Conservation (phyloP, 2,888 invertebrate genomes). For the Diogma glabrata region DNA sequence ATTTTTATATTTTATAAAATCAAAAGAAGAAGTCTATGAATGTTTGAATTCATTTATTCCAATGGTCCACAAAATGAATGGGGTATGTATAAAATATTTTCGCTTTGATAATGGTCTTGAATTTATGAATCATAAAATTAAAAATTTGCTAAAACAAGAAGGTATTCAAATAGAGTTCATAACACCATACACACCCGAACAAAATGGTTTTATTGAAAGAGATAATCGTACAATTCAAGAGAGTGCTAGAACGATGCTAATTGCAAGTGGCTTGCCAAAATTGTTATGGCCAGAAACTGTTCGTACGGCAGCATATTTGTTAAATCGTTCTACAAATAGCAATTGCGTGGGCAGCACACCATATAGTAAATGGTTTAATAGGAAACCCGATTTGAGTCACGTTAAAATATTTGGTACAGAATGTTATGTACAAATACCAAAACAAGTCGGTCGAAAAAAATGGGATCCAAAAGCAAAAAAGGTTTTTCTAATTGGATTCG, state of each 20-base stretch:
- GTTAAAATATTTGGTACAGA: too few relatives aligned
- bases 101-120: slow-evolving; percentile 13
- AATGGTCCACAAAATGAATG: not conserved
- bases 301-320: too few relatives aligned
- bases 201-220: slow-evolving; percentile 23
- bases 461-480: too few relatives aligned
- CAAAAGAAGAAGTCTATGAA: not conserved
- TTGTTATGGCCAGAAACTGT: too few relatives aligned
- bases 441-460: too few relatives aligned
- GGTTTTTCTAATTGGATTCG: too few relatives aligned
- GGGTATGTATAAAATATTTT: not conserved
- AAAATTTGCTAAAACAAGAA: not conserved
- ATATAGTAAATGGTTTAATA: too few relatives aligned
- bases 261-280: too few relatives aligned
- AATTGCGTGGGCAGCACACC: too few relatives aligned
- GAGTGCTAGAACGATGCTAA: slow-evolving; percentile 21
- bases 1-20: slow-evolving; percentile 6
- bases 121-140: slow-evolving; percentile 12
- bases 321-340: too few relatives aligned
- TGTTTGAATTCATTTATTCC: slow-evolving; percentile 1
- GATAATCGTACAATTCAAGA: slow-evolving; percentile 22
- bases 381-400: too few relatives aligned
- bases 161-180: not conserved
- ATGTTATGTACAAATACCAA: too few relatives aligned
- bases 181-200: slow-evolving; percentile 19